These are phyloP conservation scores for Oceanodroma leucorhoa DNA, from an alignment of 2,797 vertebrate genomes.

Conservation along the genomic window DNA sequence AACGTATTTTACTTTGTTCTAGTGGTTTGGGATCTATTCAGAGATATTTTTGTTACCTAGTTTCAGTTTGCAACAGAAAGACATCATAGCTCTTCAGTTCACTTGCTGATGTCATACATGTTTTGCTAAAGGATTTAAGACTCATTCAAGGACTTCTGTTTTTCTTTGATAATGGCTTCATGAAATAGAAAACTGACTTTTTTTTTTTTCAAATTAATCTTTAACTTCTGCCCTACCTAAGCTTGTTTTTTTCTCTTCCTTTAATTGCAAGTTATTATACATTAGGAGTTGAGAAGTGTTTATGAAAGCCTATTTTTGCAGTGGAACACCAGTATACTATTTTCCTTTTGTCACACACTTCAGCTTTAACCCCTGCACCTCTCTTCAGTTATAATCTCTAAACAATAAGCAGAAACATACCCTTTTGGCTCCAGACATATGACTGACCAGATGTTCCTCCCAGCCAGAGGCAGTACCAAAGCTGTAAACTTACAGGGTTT, in stretches of 20 bases:
- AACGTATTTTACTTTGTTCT: neutral
- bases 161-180: neutral
- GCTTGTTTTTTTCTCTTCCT: neutral
- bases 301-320: neutral
- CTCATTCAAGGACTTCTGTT: neutral
- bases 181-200: neutral
- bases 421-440: neutral
- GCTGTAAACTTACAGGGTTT: neutral
- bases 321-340: neutral
- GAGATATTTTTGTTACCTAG: conserved; percentile 29
- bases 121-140: conserved; percentile 25
- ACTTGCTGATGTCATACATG: conserved; percentile 29
- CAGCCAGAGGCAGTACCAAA: neutral
- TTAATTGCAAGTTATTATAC: neutral
- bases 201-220: neutral
- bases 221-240: conserved; percentile 7
- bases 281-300: neutral
- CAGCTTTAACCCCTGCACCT: conserved; percentile 21
- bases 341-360: neutral
- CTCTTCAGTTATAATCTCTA: neutral
- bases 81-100: conserved; percentile 14
- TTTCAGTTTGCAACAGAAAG: neutral
- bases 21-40: neutral
- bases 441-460: conserved; percentile 29
- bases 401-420: neutral